A percentile compares a stretch with the other conserved stretches of the same genome.
These are phyloP conservation scores for Hesperia comma DNA, from an alignment of 2,888 invertebrate genomes.

Conservation along the genomic window DNA sequence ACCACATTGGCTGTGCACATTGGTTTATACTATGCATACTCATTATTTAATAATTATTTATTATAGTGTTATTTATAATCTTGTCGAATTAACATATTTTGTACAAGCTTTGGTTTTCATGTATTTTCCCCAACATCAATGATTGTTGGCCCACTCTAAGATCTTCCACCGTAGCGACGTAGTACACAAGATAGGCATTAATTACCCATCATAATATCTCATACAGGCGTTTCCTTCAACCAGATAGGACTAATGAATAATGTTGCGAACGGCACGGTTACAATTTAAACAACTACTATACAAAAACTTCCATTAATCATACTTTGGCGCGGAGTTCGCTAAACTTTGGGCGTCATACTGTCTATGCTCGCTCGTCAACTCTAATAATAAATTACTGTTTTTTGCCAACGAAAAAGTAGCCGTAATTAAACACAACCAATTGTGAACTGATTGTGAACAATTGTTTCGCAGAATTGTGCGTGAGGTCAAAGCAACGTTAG, in stretches of 20 bases:
- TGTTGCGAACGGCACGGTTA: constrained; percentile 27
- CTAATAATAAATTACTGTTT: constrained; percentile 45
- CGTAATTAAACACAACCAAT: constrained; percentile 56
- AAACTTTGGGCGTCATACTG: constrained; percentile 44
- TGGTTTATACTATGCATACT: too few species aligned
- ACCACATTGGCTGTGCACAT: too few species aligned
- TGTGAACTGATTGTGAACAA: constrained; percentile 55
- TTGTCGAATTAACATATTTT: too few species aligned
- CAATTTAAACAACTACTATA: constrained; percentile 19
- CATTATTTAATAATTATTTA: too few species aligned
- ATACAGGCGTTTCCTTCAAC: constrained; percentile 18
- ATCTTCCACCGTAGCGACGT: not conserved
- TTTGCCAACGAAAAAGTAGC: constrained; percentile 49
- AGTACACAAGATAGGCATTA: constrained; percentile 1
- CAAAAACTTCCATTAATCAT: constrained; percentile 42
- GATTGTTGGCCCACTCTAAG: too few species aligned
- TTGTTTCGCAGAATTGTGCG: constrained; percentile 51
- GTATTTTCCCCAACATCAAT: too few species aligned
- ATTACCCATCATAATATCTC: constrained; percentile 4
- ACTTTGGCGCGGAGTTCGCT: constrained; percentile 40
- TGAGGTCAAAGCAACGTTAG: constrained; percentile 13
- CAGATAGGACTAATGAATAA: constrained; percentile 25
- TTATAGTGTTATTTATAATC: too few species aligned
- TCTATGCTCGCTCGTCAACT: constrained; percentile 42
- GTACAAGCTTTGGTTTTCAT: too few species aligned